phyloP scores from a whole-genome alignment of 2,797 vertebrate species.

The Allobates femoralis region DNA sequence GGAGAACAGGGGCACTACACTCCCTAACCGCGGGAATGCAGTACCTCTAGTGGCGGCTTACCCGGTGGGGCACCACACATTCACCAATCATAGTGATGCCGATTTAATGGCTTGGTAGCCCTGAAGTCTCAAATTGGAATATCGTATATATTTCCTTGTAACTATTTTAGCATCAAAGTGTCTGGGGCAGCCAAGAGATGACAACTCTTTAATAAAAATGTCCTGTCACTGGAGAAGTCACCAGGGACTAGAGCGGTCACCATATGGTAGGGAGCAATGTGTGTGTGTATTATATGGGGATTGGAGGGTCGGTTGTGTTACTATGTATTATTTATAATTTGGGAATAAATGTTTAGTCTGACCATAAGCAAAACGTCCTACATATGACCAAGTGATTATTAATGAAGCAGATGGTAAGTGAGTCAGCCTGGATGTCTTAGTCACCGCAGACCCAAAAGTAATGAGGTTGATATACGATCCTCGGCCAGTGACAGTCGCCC shows the following conservation, averaged over 20 bases:
- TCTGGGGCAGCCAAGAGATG: background rate
- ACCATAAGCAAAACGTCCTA: constrained; percentile 12
- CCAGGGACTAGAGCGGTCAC: background rate
- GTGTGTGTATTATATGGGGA: background rate
- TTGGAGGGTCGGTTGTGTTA: background rate
- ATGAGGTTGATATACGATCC: constrained; percentile 24
- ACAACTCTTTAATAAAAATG: background rate
- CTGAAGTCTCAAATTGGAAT: too few relatives aligned
- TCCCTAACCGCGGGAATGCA: too few relatives aligned
- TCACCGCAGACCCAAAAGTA: constrained; percentile 18
- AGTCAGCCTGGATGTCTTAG: constrained; percentile 18
- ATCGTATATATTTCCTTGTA: too few relatives aligned
- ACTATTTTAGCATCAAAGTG: background rate
- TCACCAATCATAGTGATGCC: too few relatives aligned
- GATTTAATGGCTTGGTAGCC: too few relatives aligned
- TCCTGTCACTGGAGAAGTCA: background rate
- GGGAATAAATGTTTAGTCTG: constrained; percentile 34
- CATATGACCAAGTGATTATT: background rate
- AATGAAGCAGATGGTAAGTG: constrained; percentile 51
- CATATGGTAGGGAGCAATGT: background rate
- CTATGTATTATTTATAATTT: background rate
- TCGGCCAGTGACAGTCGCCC: background rate
- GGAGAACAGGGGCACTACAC: too few relatives aligned
- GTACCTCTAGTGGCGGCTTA: too few relatives aligned
- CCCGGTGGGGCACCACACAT: too few relatives aligned